A percentile compares a stretch with the other conserved stretches of the same genome.
Conservation (phyloP, 2,797 vertebrate species). For the Dendrocincla tyrannina region DNA sequence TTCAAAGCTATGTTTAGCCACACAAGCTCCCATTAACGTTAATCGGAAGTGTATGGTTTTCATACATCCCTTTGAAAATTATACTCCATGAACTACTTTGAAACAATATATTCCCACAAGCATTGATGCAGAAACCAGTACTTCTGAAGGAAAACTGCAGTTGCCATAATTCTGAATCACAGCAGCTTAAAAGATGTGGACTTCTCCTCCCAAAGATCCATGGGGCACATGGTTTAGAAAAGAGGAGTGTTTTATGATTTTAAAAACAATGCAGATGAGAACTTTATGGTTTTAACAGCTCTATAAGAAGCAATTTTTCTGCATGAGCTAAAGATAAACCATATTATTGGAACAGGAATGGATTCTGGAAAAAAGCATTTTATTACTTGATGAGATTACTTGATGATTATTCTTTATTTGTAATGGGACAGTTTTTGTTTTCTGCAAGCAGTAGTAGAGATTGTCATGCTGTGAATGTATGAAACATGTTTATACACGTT, state of each 20-base stretch:
- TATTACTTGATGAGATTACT: background rate
- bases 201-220: background rate
- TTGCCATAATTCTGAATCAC: background rate
- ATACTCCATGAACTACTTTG: slow-evolving; percentile 33
- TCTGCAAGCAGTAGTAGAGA: background rate
- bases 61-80: slow-evolving; percentile 56
- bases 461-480: fast-evolving
- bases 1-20: slow-evolving; percentile 41
- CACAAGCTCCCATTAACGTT: background rate
- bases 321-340: background rate
- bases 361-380: background rate
- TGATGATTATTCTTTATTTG: background rate
- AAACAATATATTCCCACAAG: slow-evolving; percentile 54
- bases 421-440: background rate
- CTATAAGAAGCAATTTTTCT: background rate
- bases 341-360: background rate
- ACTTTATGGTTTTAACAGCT: background rate
- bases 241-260: background rate
- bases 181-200: background rate
- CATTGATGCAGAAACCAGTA: background rate
- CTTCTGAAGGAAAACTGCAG: slow-evolving; percentile 4
- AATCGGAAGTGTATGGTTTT: slow-evolving; percentile 50
- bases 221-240: background rate
- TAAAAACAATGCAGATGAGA: background rate
- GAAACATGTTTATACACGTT: background rate